Evolutionary conservation across 2,797 vertebrate genomes (phyloP), one percentile per base, ranked within the genome.

Genomic region (Octomys mimax): DNA sequence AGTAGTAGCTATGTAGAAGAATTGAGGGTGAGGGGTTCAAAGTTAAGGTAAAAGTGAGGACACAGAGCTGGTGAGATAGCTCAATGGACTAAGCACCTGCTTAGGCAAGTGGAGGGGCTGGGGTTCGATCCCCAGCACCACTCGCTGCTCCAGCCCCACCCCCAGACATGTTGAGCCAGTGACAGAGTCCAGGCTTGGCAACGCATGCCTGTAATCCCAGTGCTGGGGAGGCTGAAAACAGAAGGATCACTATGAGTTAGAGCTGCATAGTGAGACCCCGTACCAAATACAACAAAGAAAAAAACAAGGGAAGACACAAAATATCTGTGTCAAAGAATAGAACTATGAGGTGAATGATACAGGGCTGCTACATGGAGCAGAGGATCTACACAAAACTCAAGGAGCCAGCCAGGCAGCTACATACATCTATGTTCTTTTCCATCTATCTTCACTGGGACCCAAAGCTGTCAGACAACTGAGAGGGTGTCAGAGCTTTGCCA

Each of bases 21-120:
- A 70, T 0, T 42, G 39, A 14, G 24, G 6, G 7, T 26, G 1
- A 42, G 13, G n/a, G 14, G 0, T 88, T 1, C 24, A 83, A 4
- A 13, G 26, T 1, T 46, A 14, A 82, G 19, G 36, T 52, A 39
- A 2, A 80, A 10, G 33, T 24, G 2, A 78, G 89, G 54, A 39
- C 49, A 0, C 3, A 18, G 54, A 14, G 54, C 16, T 5, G 14
- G 54, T 16, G 14, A 57, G 12, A 57, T 5, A 57, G 54, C 54
- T 57, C 54, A 57, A 16, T 16, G 54, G 14, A 57, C 3, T 57
- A 16, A 57, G 54, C 16, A 57, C 14, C 54, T 57, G 54, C 54
- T 57, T 57, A 18, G 14, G 54, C 54, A 57, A 57, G 54, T 1
- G 3, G 16, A 57, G 54, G 54, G 54, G 54, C 54, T 16, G 14